These are phyloP conservation scores for Tricholaema leucomelas DNA, from an alignment of 2,113 vertebrate species.

Conservation along the genomic window DNA sequence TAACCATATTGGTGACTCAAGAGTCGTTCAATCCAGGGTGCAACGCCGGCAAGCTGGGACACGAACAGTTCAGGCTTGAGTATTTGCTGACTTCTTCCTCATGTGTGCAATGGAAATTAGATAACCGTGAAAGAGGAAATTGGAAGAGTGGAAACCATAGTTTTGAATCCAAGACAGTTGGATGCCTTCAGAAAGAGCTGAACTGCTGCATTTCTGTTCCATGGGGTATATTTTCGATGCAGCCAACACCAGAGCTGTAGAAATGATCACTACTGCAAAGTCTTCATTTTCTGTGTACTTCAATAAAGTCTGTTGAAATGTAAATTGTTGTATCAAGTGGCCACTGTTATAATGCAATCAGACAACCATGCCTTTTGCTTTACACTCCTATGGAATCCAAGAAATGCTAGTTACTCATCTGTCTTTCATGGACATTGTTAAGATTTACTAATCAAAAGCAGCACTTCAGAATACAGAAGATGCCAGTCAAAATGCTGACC, in stretches of 20 bases:
- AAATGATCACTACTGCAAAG: background rate
- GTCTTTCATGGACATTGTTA: background rate
- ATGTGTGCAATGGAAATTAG: background rate
- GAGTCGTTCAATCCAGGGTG: too few species aligned
- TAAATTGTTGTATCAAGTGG: background rate
- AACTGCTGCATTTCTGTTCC: background rate
- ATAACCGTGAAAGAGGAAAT: background rate
- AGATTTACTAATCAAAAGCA: background rate
- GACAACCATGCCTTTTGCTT: background rate
- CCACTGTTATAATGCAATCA: background rate
- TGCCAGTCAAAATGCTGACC: background rate
- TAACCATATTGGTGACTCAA: too few species aligned
- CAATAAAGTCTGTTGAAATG: background rate
- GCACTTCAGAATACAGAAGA: background rate
- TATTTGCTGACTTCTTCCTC: background rate
- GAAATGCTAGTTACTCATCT: background rate
- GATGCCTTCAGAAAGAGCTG: background rate
- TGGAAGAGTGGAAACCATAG: background rate
- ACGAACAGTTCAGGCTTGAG: background rate
- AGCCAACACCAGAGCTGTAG: background rate
- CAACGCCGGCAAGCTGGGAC: too few species aligned
- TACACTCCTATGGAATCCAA: background rate
- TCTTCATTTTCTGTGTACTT: background rate
- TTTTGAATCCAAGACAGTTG: background rate
- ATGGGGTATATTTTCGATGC: background rate